Conservation (phyloP, 2,113 vertebrate species). For the Oryzias melastigma region DNA sequence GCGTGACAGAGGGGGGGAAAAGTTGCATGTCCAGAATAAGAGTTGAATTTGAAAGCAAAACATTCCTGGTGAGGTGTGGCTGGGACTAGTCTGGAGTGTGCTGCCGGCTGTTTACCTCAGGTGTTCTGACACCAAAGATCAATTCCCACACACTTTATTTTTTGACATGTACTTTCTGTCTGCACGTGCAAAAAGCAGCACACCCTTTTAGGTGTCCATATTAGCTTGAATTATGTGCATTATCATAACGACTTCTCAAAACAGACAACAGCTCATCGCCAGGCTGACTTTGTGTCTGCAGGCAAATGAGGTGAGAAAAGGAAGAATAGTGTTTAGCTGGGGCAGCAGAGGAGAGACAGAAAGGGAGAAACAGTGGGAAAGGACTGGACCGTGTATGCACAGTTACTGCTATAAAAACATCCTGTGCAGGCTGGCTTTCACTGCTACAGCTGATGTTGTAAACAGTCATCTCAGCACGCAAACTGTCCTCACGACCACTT, state of each 20-base stretch:
- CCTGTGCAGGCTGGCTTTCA: constrained; percentile 58
- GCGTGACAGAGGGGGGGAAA: not conserved
- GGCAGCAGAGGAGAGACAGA: constrained; percentile 3
- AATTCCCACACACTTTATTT: constrained; percentile 50
- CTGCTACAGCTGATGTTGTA: constrained; percentile 43
- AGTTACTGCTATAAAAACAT: constrained; percentile 43
- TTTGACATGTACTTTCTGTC: constrained; percentile 28
- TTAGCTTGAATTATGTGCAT: constrained; percentile 24
- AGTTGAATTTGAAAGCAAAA: constrained; percentile 32
- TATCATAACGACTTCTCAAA: constrained; percentile 44
- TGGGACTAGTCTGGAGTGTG: constrained; percentile 39
- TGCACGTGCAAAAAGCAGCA: constrained; percentile 24
- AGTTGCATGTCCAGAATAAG: constrained; percentile 34
- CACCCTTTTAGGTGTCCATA: constrained; percentile 14
- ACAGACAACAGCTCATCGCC: constrained; percentile 39
- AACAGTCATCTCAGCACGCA: no score
- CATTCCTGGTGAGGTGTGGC: constrained; percentile 44
- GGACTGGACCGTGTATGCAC: constrained; percentile 30
- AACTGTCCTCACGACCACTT: no score
- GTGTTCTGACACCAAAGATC: constrained; percentile 38
- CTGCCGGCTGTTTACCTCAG: constrained; percentile 44
- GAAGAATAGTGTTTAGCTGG: constrained; percentile 34
- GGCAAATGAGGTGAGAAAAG: constrained; percentile 47
- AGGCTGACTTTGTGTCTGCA: constrained; percentile 41
- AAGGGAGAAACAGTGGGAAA: constrained; percentile 3